Evolutionary conservation across 2,888 invertebrate genomes (phyloP), one percentile per base, ranked within the genome.

Genomic region (Aporophyla lueneburgensis): DNA sequence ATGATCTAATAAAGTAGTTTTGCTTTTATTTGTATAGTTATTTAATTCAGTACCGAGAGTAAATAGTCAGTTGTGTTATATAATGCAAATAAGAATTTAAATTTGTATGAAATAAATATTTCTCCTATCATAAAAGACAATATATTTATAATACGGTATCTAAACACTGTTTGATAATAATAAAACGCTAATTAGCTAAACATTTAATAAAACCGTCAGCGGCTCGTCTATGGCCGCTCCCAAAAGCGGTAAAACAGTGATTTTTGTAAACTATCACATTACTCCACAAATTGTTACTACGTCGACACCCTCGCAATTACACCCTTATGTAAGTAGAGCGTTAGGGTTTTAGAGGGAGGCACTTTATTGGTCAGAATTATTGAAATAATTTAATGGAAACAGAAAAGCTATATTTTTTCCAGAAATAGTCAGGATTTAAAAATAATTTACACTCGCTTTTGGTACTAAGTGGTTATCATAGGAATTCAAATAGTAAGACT

Each of bases 221-320:
- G 40, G 65, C 46, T n/a, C 65, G 46, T 70, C 43, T 33, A 80
- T 83, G 79, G 87, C 89, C 94, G 89, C 93, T 81, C 95, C 95
- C 90, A 84, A 83, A 69, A 87, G 75, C 82, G 86, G 83, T 80
- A 91, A 92, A 86, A 92, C 87, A 86, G 87, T 89, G 93, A 93
- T 92, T 94, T 93, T 86, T 91, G 93, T 93, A 93, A 94, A 94
- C 93, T 95, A 95, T 95, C 94, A 82, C 79, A 88, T 95, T 95
- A 93, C 95, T 87, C 78, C 81, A 90, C 92, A 94, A 95, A 94
- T 94, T 92, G 91, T 91, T 92, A 89, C 87, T 88, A 76, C 83
- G 81, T 84, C 79, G 91, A 93, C 93, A 92, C 91, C 89, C 86
- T 85, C 87, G 91, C 90, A 90, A 92, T 91, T 91, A 93, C 93